phyloP scores from a whole-genome alignment of 2,113 vertebrate genomes.

The Sialia sialis region DNA sequence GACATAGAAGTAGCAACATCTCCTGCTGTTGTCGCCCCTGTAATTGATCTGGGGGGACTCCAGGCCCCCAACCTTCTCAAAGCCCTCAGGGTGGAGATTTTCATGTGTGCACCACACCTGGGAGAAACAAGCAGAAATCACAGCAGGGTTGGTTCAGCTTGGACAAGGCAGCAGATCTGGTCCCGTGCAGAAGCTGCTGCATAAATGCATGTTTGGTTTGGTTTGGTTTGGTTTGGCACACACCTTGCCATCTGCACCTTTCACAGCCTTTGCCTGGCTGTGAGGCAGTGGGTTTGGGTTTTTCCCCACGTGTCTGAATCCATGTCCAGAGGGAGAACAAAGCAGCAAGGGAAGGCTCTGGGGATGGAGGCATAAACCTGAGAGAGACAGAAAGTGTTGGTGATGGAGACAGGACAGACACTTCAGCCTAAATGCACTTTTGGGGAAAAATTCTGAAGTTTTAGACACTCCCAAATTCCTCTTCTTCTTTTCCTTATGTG shows the following conservation, averaged over 20 bases:
- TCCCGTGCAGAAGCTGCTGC: neutral
- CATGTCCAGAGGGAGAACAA: conserved; percentile 85
- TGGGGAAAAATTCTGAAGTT: neutral
- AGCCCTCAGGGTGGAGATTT: conserved; percentile 78
- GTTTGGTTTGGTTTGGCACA: neutral
- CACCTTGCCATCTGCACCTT: conserved; percentile 78
- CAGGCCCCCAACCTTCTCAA: conserved; percentile 80
- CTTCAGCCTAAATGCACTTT: neutral
- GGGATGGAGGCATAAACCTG: conserved; percentile 77
- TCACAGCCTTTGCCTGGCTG: conserved; percentile 80
- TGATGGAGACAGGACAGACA: neutral
- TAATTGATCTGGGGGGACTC: conserved; percentile 96
- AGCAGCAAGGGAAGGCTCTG: conserved; percentile 80
- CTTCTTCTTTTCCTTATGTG: neutral
- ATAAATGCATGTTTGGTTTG: neutral
- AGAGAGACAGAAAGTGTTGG: neutral
- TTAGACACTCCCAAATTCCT: neutral
- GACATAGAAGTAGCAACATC: conserved; percentile 88
- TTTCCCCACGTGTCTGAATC: conserved; percentile 67
- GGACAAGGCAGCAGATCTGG: neutral
- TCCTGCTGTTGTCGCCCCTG: conserved; percentile 69
- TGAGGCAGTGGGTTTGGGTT: conserved; percentile 80
- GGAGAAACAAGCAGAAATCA: neutral
- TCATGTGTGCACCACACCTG: conserved; percentile 86
- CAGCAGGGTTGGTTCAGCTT: neutral